Evolutionary conservation across 1,140 invertebrate species (phyloP), one percentile per base, ranked within the genome.

Genomic region (Bombus waltoni): DNA sequence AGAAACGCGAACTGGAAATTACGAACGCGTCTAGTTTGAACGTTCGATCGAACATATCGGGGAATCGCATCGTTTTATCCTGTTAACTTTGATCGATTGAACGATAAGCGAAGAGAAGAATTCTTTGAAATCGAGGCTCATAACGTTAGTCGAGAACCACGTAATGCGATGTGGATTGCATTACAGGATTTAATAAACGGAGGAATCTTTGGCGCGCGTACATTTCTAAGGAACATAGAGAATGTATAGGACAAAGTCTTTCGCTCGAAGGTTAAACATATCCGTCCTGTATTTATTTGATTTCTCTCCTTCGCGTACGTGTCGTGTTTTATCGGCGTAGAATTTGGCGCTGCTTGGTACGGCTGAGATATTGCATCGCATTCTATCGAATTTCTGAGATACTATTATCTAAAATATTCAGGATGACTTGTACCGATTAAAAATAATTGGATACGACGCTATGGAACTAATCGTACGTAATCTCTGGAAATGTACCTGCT

Each of bases 201-300:
- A 22, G 44, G 71, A 79, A 66, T 9, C 42, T 59, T 72, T 32
- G 68, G n/a, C 66, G n/a, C 57, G 83, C 35, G 68, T 79, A 77
- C 28, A n/a, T 85, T 68, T 79, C 76, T 87, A 59, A 25, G 47
- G 32, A 75, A 44, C 85, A 76, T 79, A 85, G 70, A 40, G 42
- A 44, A 84, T 83, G 53, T 87, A 83, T 77, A 74, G 65, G 68
- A 65, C 81, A 68, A 68, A 25, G 68, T 91, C 85, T 84, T 78
- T 85, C 90, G 80, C 85, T 90, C 86, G 71, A 87, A 89, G 81
- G 72, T 89, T 88, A 87, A 91, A 91, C 90, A 91, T 91, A 92
- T 92, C 91, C 91, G 91, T 91, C 91, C 91, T 90, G 11, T 84
- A 87, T 91, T 91, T 82, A 85, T 86, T 83, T 89, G 57, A 77